Conservation (phyloP, 1,140 invertebrate species). For the Ostrea denselamellosa region DNA sequence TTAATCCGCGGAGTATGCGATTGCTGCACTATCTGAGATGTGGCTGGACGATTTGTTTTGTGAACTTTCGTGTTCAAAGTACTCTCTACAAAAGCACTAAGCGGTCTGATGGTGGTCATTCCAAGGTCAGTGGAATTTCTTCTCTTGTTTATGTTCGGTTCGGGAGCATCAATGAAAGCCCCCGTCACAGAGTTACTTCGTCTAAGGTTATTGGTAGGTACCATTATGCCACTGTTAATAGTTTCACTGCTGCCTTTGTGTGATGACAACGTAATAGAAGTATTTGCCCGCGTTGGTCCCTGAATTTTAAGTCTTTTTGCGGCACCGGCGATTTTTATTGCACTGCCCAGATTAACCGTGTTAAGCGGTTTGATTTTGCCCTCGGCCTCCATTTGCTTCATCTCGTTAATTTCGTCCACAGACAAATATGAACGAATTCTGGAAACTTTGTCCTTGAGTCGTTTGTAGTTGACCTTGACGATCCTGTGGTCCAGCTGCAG, state of each 20-base stretch:
- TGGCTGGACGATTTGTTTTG: constrained; percentile 43
- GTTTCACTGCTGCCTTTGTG: constrained; percentile 31
- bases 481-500: constrained; percentile 70
- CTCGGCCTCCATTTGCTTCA: constrained; percentile 68
- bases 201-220: constrained; percentile 50
- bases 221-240: constrained; percentile 47
- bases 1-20: constrained; percentile 31
- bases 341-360: constrained; percentile 64
- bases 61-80: constrained; percentile 21
- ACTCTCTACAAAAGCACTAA: constrained; percentile 56
- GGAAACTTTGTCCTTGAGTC: constrained; percentile 71
- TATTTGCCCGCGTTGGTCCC: constrained; percentile 42
- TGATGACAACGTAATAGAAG: background rate
- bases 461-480: constrained; percentile 71
- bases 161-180: constrained; percentile 68
- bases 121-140: constrained; percentile 56
- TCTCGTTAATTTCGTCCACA: constrained; percentile 69
- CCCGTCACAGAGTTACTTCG: constrained; percentile 71
- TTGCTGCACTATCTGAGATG: constrained; percentile 32
- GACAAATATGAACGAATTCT: constrained; percentile 70
- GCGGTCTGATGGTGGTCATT: constrained; percentile 50
- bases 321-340: constrained; percentile 74
- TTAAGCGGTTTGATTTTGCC: constrained; percentile 65
- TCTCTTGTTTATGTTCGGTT: constrained; percentile 42
- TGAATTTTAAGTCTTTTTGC: constrained; percentile 67